Evolutionary conservation across 2,797 vertebrate genomes (phyloP), one percentile per base, ranked within the genome.

Genomic region (Eleutherodactylus coqui): DNA sequence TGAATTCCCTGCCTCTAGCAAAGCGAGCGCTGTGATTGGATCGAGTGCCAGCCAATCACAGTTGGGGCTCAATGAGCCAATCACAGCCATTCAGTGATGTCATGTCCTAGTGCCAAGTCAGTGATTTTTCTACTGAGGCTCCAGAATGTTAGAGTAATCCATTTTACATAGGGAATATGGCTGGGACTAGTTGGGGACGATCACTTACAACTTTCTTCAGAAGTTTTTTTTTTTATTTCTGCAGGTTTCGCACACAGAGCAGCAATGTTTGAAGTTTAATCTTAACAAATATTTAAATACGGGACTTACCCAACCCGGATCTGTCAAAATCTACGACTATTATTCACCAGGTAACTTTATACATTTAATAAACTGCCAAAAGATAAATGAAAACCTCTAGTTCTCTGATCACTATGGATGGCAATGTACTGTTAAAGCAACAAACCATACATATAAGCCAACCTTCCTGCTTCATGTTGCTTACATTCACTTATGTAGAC

Each of bases 301-400:
- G 60, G 92, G 91, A 7, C 89, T 93, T 1, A 83, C 93, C 88
- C 95, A 96, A 84, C 95, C 95, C 27, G 72, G 72, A 47, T 75
- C 72, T 29, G 27, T 75, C 43, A 47, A 41, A 70, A 41, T 70
- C 19, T 70, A 70, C 5, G 67, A 70, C 19, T 70, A 70, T 70
- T 70, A 70, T 41, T 91, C 91, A 49, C 87, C 92, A 81, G 93
- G 82, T 84, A 84, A 77, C 36, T 4, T 77, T 13, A 24, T 69
- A 55, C 21, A 55, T 10, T 55, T n/a, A 5, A 6, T 4, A 55
- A 55, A 24, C 7, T n/a, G 24, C n/a, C n/a, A n/a, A n/a, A n/a
- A n/a, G n/a, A n/a, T 1, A 55, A 55, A n/a, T 7, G 21, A n/a
- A 55, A 55, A 10, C 10, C 53, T n/a, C 10, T 55, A 55, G 53